These are phyloP conservation scores for Danionella dracula DNA, from an alignment of 2,797 vertebrate genomes.

Conservation along the genomic window DNA sequence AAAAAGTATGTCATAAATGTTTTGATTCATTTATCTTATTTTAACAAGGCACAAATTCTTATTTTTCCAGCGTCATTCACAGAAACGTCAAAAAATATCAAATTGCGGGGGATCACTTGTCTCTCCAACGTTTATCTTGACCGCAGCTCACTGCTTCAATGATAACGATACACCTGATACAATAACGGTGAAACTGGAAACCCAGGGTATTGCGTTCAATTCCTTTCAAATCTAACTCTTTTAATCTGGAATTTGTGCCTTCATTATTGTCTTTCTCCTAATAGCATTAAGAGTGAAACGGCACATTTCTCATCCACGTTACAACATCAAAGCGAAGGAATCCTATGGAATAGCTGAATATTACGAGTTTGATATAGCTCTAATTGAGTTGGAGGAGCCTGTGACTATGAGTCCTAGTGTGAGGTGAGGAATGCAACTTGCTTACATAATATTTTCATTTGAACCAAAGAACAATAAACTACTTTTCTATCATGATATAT, in stretches of 20 bases:
- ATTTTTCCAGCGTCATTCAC: conserved; percentile 23
- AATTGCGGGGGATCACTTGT: conserved; percentile 64
- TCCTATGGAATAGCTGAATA: conserved; percentile 36
- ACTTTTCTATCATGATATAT: background rate
- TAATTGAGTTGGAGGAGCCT: conserved; percentile 35
- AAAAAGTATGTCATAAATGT: too few relatives aligned
- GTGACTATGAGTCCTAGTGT: background rate
- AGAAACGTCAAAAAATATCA: background rate
- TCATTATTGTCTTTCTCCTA: background rate
- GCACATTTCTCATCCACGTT: conserved; percentile 26
- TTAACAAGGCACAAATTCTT: background rate
- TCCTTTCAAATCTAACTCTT: background rate
- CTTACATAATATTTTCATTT: background rate
- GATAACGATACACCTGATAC: background rate
- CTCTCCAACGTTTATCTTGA: conserved; percentile 61
- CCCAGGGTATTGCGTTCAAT: background rate
- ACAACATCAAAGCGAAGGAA: conserved; percentile 5
- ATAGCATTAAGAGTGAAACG: background rate
- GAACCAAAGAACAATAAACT: background rate
- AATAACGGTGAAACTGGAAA: background rate
- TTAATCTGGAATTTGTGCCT: background rate
- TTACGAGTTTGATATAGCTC: conserved; percentile 54
- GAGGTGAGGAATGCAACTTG: conserved; percentile 34
- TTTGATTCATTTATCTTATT: too few relatives aligned
- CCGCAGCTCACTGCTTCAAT: conserved; percentile 68